Conservation (phyloP, 2,888 invertebrate species). For the Griposia aprilina region DNA sequence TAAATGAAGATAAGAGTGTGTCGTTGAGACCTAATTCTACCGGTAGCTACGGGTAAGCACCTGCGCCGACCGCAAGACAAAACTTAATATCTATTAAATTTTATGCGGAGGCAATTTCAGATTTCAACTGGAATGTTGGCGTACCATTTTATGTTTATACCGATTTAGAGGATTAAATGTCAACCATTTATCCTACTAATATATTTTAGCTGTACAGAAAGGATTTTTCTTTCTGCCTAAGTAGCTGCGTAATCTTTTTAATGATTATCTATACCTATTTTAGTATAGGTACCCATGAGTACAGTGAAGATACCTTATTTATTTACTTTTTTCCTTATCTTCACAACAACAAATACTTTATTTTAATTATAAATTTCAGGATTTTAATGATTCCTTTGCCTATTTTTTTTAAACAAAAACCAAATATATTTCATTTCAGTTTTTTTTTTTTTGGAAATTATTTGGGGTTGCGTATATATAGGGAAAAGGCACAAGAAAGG, state of each 20-base stretch:
- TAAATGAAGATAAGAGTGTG: conserved; percentile 22
- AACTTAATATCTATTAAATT: conserved; percentile 12
- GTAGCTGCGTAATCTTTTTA: conserved; percentile 4
- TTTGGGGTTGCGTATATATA: conserved; percentile 58
- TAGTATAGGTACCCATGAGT: neutral
- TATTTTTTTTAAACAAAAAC: neutral
- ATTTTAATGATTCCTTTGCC: neutral
- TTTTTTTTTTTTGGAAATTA: conserved; percentile 27
- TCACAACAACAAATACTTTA: too few species aligned
- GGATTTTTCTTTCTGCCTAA: neutral
- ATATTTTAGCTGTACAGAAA: neutral
- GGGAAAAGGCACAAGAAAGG: conserved; percentile 68
- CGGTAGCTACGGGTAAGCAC: neutral
- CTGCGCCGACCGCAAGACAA: neutral
- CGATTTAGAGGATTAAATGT: neutral
- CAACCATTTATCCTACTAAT: neutral
- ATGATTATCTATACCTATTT: neutral
- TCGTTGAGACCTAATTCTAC: conserved; percentile 16
- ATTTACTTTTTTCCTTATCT: neutral
- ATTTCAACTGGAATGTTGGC: neutral
- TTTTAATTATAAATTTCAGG: neutral
- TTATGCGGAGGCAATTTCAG: neutral
- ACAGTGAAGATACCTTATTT: neutral
- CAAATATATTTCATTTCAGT: too few species aligned
- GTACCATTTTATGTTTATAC: neutral